These are phyloP conservation scores for Plumapathes pennacea DNA, from an alignment of 92 coral and sea anemone species.

Conservation along the genomic window DNA sequence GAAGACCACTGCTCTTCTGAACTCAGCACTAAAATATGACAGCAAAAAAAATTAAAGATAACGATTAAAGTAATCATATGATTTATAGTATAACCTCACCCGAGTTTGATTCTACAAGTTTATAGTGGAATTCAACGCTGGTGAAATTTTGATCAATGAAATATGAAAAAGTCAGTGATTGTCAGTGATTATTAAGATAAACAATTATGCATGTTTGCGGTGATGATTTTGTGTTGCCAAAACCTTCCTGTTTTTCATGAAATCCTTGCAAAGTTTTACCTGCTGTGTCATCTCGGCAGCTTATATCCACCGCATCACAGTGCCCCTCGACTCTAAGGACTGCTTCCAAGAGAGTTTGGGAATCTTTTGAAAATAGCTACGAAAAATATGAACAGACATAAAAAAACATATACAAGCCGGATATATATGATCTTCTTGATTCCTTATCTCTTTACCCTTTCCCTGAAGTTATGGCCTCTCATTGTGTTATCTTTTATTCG, in stretches of 20 bases:
- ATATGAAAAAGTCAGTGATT: too few relatives aligned
- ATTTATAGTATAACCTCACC: not conserved
- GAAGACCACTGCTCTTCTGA: constrained; percentile 15
- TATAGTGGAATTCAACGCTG: too few relatives aligned
- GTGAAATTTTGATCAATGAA: too few relatives aligned
- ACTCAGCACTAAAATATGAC: not conserved
- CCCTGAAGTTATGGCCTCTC: too few relatives aligned
- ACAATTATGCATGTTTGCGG: too few relatives aligned
- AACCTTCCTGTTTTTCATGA: too few relatives aligned
- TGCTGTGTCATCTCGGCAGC: not conserved
- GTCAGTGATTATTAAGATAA: too few relatives aligned
- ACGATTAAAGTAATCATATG: not conserved
- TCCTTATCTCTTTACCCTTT: too few relatives aligned
- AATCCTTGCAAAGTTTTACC: too few relatives aligned
- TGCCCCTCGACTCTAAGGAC: constrained; percentile 8
- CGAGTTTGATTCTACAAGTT: too few relatives aligned
- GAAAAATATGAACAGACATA: not conserved
- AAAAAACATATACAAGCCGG: not conserved
- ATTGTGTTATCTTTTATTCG: too few relatives aligned
- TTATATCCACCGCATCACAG: constrained; percentile 38
- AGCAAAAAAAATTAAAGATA: not conserved
- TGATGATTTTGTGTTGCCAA: too few relatives aligned
- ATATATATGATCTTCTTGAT: not conserved
- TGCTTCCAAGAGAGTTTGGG: constrained; percentile 2
- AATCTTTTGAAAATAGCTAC: constrained; percentile 18